Evolutionary conservation across 2,797 vertebrate species (phyloP).

Genomic region (Eupleurogrammus muticus): DNA sequence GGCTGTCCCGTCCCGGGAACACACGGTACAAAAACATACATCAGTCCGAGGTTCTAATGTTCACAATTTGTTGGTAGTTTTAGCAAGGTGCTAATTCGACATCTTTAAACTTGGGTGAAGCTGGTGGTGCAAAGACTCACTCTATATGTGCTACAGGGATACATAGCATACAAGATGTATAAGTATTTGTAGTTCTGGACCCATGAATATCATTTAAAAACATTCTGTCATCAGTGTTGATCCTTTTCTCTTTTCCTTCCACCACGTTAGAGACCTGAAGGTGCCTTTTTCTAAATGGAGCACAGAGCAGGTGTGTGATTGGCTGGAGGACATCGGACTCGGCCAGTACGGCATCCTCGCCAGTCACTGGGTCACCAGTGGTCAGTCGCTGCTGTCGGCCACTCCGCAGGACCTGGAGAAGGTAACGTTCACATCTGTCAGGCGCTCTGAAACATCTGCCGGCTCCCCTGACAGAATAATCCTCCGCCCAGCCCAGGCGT

Average conservation of each 20-base stretch:
- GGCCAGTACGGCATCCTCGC: slow-evolving; percentile 91
- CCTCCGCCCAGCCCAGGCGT: slow-evolving; percentile 37
- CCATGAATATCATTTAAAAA: neutral
- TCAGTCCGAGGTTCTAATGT: neutral
- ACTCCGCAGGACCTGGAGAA: slow-evolving; percentile 94
- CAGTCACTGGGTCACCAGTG: slow-evolving; percentile 90
- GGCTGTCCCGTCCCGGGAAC: slow-evolving; percentile 87
- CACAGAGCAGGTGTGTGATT: slow-evolving; percentile 92
- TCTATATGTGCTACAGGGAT: too few species aligned
- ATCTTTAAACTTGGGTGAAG: neutral
- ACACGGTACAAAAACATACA: slow-evolving; percentile 49
- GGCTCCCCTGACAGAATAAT: slow-evolving; percentile 14
- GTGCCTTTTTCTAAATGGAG: slow-evolving; percentile 93
- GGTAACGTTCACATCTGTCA: slow-evolving; percentile 75
- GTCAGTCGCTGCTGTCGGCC: slow-evolving; percentile 91
- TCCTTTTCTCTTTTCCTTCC: slow-evolving; percentile 5
- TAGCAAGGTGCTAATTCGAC: too few species aligned
- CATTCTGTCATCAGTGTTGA: neutral
- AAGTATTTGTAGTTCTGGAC: neutral
- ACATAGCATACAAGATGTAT: too few species aligned
- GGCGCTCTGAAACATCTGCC: neutral
- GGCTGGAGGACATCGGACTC: slow-evolving; percentile 94
- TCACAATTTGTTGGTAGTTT: too few species aligned
- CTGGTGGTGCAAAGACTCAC: neutral
- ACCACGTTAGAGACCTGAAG: slow-evolving; percentile 86